Evolutionary conservation across 2,113 vertebrate genomes (phyloP), one percentile per base, ranked within the genome.

Genomic region (Trichomycterus rosablanca): DNA sequence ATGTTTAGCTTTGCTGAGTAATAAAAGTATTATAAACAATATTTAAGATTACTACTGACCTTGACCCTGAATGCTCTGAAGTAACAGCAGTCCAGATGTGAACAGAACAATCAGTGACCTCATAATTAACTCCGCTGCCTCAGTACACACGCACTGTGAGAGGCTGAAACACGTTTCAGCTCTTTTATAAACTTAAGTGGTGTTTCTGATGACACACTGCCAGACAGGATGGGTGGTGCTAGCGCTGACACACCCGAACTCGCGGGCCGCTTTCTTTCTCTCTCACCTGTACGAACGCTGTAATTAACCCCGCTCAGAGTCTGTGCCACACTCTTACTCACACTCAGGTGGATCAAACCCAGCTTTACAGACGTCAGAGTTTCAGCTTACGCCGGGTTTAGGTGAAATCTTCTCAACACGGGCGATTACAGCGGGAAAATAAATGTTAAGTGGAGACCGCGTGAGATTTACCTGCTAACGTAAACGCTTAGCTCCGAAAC

Each of bases 31-130:
- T n/a, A n/a, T n/a, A 30, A 30, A 30, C 30, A 35, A 56, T 19
- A 35, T 44, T 42, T 7, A 46, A 53, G 8, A 30, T 14, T 35
- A 67, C 30, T 23, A 73, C 74, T 76, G 48, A 76, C 74, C 71
- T 10, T 51, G 59, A 76, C 74, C 67, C 6, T 51, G 59, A 6
- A 44, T 58, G 39, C 46, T 44, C 22, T 37, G 61, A 52, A 65
- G 32, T 42, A 61, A 6, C 40, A 62, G 46, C 48, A 67, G 53
- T 44, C 56, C 60, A 49, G 60, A 54, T 7, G 34, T 37, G 44
- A 68, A 8, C 24, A 67, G 1, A 7, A 59, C 8, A 34, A 67
- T 1, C 54, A 68, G 18, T 7, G 15, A 15, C 5, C 14, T 20
- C 48, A 12, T 10, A 56, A 48, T 7, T 34, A 32, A 8, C 18